phyloP scores from a whole-genome alignment of 2,113 vertebrate species.

The Monopterus albus region DNA sequence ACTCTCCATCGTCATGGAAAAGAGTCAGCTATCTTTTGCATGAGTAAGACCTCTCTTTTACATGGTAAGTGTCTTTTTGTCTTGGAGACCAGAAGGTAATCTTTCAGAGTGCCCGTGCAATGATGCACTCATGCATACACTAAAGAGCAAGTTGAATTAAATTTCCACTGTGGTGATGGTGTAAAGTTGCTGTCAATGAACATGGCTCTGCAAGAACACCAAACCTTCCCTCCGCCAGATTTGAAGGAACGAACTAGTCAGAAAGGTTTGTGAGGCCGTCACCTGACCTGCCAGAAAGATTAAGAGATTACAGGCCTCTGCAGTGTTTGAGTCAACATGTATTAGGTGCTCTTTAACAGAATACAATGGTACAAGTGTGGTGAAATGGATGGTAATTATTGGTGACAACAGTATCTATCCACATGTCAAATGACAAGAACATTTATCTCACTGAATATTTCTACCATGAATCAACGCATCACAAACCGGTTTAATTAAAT shows the following conservation, averaged over 20 bases:
- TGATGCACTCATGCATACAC: not conserved
- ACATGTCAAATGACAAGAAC: conserved; percentile 5
- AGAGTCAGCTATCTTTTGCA: not conserved
- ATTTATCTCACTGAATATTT: conserved; percentile 16
- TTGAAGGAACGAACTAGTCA: not conserved
- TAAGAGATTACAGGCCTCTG: conserved; percentile 37
- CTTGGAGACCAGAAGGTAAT: conserved; percentile 10
- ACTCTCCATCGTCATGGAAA: conserved; percentile 39
- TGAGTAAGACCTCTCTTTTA: conserved; percentile 23
- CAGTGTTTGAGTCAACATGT: conserved; percentile 45
- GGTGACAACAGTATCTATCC: conserved; percentile 5
- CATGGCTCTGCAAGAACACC: not conserved
- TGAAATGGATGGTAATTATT: conserved; percentile 12
- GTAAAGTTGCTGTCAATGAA: conserved; percentile 13
- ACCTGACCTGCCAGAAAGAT: conserved; percentile 59
- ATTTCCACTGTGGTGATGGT: conserved; percentile 33
- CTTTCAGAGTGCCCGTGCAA: not conserved
- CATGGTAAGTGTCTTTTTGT: not conserved
- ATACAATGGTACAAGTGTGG: conserved; percentile 42
- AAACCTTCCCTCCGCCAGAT: conserved; percentile 2
- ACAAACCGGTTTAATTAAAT: not conserved
- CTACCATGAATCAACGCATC: not conserved
- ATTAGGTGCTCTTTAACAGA: conserved; percentile 47
- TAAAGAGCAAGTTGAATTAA: conserved; percentile 28
- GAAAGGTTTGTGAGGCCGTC: conserved; percentile 11